Base-by-base conservation (phyloP, 2,888 invertebrate species). In the Drosophila maculinotata region DNA sequence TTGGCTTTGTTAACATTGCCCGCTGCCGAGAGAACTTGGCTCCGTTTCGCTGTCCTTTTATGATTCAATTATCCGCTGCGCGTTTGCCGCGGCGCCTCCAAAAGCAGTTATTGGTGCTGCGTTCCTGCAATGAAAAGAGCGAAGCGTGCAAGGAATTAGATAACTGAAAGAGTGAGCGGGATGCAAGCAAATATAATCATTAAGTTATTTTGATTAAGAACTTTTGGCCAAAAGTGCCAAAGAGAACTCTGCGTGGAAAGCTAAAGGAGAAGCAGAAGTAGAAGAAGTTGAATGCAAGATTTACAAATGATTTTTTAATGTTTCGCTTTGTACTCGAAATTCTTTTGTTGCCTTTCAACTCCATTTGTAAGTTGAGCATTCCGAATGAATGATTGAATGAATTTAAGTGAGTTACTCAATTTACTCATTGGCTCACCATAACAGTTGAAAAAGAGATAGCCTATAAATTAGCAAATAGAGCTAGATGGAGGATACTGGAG, bases 121-220 rank as follows among this genome's bases (percentile, higher is more conserved):
- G 41, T 38, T 49, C 23, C 63, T 70, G 68, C n/a, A 76, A 65
- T 33, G 63, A 57, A 41, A 38, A 33, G 17, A 59, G 25, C 53
- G 20, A 58, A 56, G 49, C 33, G 59, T 56, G 49, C 51, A 33
- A 26, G 14, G 48, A 45, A 49, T 73, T 86, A 80, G 69, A 68
- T 48, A 57, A 64, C 56, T 77, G 62, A 52, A 20, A 20, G 20
- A 20, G 20, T 3, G 63, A 64, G 63, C 44, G 76, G 68, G 2
- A 56, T 64, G 65, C 68, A 72, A 53, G 78, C 85, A 87, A 86
- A 83, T 86, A 86, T 69, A 77, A 83, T 87, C 78, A 83, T 87
- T 88, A 87, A 86, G 80, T 83, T 86, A 83, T 86, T 83, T 83
- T 87, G 80, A 82, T 82, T 85, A 82, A 82, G 76, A 87, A 85